Evolutionary conservation across 2,888 invertebrate genomes (phyloP), one percentile per base, ranked within the genome.

Genomic region (Zaprionus obscuricornis): DNA sequence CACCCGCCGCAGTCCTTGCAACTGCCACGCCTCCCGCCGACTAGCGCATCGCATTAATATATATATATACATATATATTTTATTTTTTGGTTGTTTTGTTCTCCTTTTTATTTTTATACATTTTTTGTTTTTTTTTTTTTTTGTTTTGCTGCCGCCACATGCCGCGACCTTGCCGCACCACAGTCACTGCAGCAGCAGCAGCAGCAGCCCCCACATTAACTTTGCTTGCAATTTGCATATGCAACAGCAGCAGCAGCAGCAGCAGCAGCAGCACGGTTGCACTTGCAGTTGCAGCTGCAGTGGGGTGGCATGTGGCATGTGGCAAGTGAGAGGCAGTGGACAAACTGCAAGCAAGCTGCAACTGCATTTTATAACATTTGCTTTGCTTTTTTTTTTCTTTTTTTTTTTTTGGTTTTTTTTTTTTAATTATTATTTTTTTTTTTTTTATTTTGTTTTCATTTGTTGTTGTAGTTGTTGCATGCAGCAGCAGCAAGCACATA

Each of bases 31-130:
- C n/a, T n/a, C 22, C 22, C 22, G 7, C 22, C 22, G 4, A 22
- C 22, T 22, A 63, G 60, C 59, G 69, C 64, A 75, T 83, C 70
- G 86, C 81, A 81, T 84, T 81, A 86, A 86, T 81, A 86, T 81
- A 84, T 81, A 79, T n/a, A 81, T 84, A 75, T 84, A 66, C 81
- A 79, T 79, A n/a, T n/a, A n/a, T 64, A 83, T 83, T 67, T 59
- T 39, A 67, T 77, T 63, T 74, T 83, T 83, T 85, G 59, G 85
- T 78, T 85, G 69, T 81, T 85, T 79, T 81, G 73, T 64, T 56
- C 69, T 46, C 57, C 20, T 65, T 68, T 74, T 66, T 45, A 34
- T 39, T 33, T 50, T 8, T 31, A 22, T 33, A n/a, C n/a, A n/a
- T 34, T 40, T 27, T 29, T 42, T 20, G 42, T 36, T 16, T 31